A percentile compares a stretch with the other conserved stretches of the same genome.
These are phyloP conservation scores for Chinchilla lanigera DNA, from an alignment of 2,113 vertebrate genomes.

Conservation along the genomic window DNA sequence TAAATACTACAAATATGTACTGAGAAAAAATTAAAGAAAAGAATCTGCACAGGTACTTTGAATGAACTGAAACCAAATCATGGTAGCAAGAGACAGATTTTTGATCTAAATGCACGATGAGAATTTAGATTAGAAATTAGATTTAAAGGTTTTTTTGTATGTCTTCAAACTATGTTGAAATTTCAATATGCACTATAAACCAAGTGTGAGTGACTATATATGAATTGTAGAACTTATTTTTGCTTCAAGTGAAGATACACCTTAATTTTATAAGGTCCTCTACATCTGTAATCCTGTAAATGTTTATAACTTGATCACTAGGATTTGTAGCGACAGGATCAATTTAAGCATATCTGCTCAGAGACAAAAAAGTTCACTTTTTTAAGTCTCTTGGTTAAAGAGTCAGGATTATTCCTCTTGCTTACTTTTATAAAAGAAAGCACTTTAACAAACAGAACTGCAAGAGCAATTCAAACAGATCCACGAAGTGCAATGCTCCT, in stretches of 20 bases:
- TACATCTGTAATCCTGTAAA: conserved; percentile 79
- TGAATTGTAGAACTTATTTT: conserved; percentile 80
- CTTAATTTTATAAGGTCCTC: conserved; percentile 81
- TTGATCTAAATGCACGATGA: conserved; percentile 68
- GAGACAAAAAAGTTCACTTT: conserved; percentile 86
- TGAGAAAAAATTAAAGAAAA: neutral
- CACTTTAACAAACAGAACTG: conserved; percentile 88
- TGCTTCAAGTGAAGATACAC: conserved; percentile 82
- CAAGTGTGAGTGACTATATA: conserved; percentile 78
- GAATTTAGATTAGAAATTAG: conserved; percentile 64
- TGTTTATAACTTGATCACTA: conserved; percentile 83
- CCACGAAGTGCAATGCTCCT: conserved; percentile 79
- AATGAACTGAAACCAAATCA: conserved; percentile 77
- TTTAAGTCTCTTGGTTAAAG: conserved; percentile 85
- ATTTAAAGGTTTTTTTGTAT: conserved; percentile 40
- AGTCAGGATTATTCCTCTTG: conserved; percentile 88
- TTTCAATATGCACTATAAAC: conserved; percentile 80
- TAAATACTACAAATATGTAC: neutral
- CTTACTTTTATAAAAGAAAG: conserved; percentile 89
- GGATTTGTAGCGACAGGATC: conserved; percentile 79
- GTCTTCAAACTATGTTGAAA: conserved; percentile 79
- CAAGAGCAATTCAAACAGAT: conserved; percentile 78
- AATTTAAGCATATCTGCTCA: conserved; percentile 83
- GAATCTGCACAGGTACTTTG: conserved; percentile 58
- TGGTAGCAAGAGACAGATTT: conserved; percentile 70